Conservation (phyloP, 2,113 vertebrate species). For the Scortum barcoo region DNA sequence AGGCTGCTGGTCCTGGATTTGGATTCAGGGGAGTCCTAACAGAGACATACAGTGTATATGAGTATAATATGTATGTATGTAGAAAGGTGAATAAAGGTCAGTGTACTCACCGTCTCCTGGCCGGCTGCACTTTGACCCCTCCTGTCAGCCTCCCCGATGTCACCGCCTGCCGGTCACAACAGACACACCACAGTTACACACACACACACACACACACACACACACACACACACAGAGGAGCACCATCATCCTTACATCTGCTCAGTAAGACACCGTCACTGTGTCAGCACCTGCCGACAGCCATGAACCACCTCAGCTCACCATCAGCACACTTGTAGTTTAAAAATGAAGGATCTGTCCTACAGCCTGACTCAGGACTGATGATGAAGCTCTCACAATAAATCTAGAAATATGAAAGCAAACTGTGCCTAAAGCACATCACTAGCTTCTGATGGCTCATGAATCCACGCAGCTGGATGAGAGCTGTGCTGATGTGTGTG, state of each 20-base stretch:
- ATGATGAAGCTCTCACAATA: not conserved
- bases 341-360: not conserved
- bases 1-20: constrained; percentile 48
- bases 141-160: constrained; percentile 79
- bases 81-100: not conserved
- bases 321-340: not conserved
- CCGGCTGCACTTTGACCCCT: constrained; percentile 18
- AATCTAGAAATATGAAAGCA: too few species aligned
- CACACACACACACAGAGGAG: not conserved
- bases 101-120: constrained; percentile 55
- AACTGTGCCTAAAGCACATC: too few species aligned
- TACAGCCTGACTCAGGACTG: not conserved
- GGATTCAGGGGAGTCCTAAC: not conserved
- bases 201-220: too few species aligned
- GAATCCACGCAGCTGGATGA: too few species aligned
- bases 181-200: not conserved
- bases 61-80: not conserved
- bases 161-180: constrained; percentile 67
- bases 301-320: not conserved
- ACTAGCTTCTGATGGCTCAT: too few species aligned
- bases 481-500: not conserved
- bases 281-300: not conserved
- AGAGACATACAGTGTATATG: not conserved
- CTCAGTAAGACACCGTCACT: not conserved
- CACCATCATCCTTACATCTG: not conserved